Percentiles rank a stretch among this genome's conserved stretches.
Conservation (phyloP, 2,888 invertebrate genomes). For the Volucella bombylans region DNA sequence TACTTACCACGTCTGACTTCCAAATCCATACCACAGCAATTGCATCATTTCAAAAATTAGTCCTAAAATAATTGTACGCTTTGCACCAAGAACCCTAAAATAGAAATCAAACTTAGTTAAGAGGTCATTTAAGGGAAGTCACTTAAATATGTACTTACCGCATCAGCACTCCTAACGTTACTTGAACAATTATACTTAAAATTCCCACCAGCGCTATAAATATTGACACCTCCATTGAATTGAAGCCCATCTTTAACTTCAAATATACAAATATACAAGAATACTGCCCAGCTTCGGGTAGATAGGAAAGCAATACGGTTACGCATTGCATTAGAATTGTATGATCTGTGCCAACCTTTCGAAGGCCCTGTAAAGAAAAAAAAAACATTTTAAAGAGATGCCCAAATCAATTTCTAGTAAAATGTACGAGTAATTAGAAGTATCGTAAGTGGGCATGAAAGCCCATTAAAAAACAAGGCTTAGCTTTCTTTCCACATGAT, state of each 20-base stretch:
- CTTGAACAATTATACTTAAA: constrained; percentile 97
- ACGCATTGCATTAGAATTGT: constrained; percentile 98
- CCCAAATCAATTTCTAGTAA: neutral
- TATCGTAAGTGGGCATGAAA: neutral
- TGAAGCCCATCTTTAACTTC: constrained; percentile 98
- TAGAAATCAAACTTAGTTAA: constrained; percentile 1
- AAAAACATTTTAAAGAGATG: neutral
- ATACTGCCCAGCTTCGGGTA: constrained; percentile 99
- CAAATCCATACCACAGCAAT: constrained; percentile 98
- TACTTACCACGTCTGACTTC: constrained; percentile 93
- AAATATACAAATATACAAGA: constrained; percentile 99
- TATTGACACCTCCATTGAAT: constrained; percentile 96
- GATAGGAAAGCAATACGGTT: constrained; percentile 97
- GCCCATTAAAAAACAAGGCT: neutral
- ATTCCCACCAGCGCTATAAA: constrained; percentile 99
- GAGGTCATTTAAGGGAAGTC: neutral
- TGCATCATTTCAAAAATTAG: constrained; percentile 98
- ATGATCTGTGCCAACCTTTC: constrained; percentile 96
- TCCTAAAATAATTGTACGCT: constrained; percentile 98
- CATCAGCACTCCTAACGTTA: constrained; percentile 92
- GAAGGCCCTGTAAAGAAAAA: constrained; percentile 85
- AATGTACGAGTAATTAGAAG: neutral
- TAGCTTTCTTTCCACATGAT: too few relatives aligned
- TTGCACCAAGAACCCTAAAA: constrained; percentile 88
- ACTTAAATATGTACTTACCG: constrained; percentile 79